Base-by-base conservation (phyloP, 2,113 vertebrate species). In the Diadophis punctatus region DNA sequence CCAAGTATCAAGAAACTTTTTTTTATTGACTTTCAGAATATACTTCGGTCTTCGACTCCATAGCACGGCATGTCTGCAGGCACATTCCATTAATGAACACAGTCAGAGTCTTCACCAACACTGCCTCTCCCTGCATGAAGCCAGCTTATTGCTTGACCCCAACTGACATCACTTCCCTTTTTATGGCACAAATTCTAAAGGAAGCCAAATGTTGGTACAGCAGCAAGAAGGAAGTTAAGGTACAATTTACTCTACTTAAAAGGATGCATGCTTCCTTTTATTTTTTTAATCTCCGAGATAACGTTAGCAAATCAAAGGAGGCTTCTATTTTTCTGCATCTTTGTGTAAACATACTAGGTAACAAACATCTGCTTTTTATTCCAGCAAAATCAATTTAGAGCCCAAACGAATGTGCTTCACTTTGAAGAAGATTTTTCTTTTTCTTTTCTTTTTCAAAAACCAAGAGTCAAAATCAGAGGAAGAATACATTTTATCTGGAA, bases 101-200 rank as follows among this genome's bases (percentile, higher is more conserved):
- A 14, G 48, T 20, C 34, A 53, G 48, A 25, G 56, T 30, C 52
- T 16, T 68, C 22, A 18, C 93, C 80, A 53, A 43, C 52, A 43
- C 68, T 60, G 60, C 90, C 74, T 46, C 68, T 46, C 51, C 4
- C 90, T 43, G 87, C 87, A 46, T 52, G 87, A 89, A 49, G 53
- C 55, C 90, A 52, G 86, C 53, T 84, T 60, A 85, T 86, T 63
- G 25, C 30, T 9, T 89, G 63, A 93, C 93, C 90, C 30, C 34
- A 43, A 25, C 74, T 89, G 86, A 84, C 93, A 91, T 91, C 87
- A 91, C 63, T 93, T 60, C 80, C 87, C 90, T 89, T 56, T 34
- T 22, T 43, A 34, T 4, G 10, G 39, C 6, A 90, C 86, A 80
- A 48, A 89, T 68, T 52, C 55, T 52, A 86, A 53, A 48, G 43